Evolutionary conservation across 1,140 invertebrate species (phyloP), one percentile per base, ranked within the genome.

Genomic region (Drosophila lacertosa): DNA sequence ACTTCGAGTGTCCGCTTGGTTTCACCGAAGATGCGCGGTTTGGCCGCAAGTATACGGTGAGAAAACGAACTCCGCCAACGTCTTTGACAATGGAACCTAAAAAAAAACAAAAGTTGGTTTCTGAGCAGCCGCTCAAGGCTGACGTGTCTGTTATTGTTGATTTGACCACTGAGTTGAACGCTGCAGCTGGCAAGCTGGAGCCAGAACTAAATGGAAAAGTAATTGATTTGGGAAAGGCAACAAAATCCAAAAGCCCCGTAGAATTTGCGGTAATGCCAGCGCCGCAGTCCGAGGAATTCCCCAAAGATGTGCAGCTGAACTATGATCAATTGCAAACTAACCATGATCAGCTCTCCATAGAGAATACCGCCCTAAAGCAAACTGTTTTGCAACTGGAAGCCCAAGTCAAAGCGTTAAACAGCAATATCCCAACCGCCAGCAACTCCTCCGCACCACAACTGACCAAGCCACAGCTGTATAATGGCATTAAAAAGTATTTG

Each of bases 401-500:
- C 22, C 26, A 67, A 44, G 3, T 4, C 6, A 26, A 18, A 53
- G 45, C 11, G 7, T 20, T 9, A 13, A 55, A 45, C 0, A 11
- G 11, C 47, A 40, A 50, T 22, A 51, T 44, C 11, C 2, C 51
- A 11, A 0, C 7, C 2, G 0, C 29, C 10, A 45, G 11, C 6
- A 16, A 35, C 11, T 5, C 29, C 11, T 1, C 16, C 2, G 10
- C 16, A 5, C 51, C 37, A 24, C 35, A 57, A 55, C 29, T 83
- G 5, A 69, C 64, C 24, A 91, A 91, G 42, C 40, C 60, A 0
- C 84, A 91, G 70, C 70, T 91, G 6, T 91, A 91, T 26, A 88
- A 84, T 50, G 75, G 75, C 10, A 79, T 91, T 4, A 90, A 84
- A 53, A 89, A 84, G 42, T 91, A 91, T 73, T 22, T 91, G 11